A percentile compares a stretch with the other conserved stretches of the same genome.
Conservation (phyloP, 2,888 invertebrate genomes). For the Amblyteles armatorius region DNA sequence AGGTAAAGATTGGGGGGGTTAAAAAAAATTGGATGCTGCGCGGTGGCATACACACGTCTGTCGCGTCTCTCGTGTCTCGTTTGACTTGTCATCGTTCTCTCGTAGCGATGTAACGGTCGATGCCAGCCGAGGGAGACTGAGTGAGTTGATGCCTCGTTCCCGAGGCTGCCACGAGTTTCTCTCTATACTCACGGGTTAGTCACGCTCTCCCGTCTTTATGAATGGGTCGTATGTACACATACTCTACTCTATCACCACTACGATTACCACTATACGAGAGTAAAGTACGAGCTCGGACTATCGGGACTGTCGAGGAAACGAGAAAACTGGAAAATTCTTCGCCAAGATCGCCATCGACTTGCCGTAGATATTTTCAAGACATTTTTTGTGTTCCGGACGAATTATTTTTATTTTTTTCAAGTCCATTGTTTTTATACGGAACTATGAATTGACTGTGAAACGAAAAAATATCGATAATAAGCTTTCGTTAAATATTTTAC, state of each 20-base stretch:
- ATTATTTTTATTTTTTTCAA: too few relatives aligned
- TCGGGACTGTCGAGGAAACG: background rate
- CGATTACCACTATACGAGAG: constrained; percentile 41
- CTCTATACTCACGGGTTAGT: constrained; percentile 80
- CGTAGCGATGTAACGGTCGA: constrained; percentile 66
- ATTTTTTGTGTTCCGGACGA: background rate
- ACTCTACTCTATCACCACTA: constrained; percentile 61
- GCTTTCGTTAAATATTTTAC: too few relatives aligned
- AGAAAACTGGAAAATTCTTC: constrained; percentile 6
- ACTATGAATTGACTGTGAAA: too few relatives aligned
- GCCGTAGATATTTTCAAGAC: background rate
- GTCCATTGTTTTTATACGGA: too few relatives aligned
- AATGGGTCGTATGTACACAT: constrained; percentile 76
- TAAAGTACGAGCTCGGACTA: constrained; percentile 17
- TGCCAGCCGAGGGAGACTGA: constrained; percentile 58
- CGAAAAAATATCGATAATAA: too few relatives aligned
- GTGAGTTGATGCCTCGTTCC: constrained; percentile 56
- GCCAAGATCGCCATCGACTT: background rate
- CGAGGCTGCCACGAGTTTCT: constrained; percentile 71
- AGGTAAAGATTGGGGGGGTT: constrained; percentile 40
- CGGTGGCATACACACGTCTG: constrained; percentile 37
- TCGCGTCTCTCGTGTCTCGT: constrained; percentile 65
- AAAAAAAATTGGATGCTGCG: constrained; percentile 39
- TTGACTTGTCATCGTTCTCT: constrained; percentile 74
- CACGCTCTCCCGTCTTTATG: constrained; percentile 81